These are phyloP conservation scores for Rhabdornis inornatus DNA, from an alignment of 2,113 vertebrate species.

Conservation along the genomic window DNA sequence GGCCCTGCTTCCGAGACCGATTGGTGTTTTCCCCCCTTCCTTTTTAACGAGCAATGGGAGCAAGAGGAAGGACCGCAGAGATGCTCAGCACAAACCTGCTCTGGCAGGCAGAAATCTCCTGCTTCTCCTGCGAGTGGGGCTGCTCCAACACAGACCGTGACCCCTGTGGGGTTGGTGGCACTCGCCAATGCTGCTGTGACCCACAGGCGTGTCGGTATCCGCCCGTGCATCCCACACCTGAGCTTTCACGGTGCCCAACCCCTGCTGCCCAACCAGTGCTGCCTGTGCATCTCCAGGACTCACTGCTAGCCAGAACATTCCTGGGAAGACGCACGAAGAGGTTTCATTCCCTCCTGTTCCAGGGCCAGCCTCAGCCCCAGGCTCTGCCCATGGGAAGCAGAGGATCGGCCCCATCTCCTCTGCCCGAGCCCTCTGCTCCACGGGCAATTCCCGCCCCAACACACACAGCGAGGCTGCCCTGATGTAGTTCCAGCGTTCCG, in stretches of 20 bases:
- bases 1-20: fast-evolving
- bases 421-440: fast-evolving
- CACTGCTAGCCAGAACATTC: not conserved
- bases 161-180: fast-evolving
- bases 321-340: fast-evolving
- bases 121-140: not conserved
- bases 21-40: not conserved
- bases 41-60: not conserved
- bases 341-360: fast-evolving
- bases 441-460: not conserved
- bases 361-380: not conserved
- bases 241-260: fast-evolving
- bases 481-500: fast-evolving
- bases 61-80: not conserved
- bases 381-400: fast-evolving
- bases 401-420: not conserved
- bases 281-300: not conserved
- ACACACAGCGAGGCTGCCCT: not conserved
- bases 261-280: not conserved
- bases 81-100: fast-evolving
- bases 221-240: fast-evolving
- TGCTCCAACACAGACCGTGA: fast-evolving
- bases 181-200: fast-evolving
- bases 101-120: not conserved
- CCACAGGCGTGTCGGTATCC: fast-evolving